Percentiles rank a stretch among this genome's conserved stretches.
Evolutionary conservation across 2,113 vertebrate genomes (phyloP).

Genomic region (Sarotherodon lohbergeri): DNA sequence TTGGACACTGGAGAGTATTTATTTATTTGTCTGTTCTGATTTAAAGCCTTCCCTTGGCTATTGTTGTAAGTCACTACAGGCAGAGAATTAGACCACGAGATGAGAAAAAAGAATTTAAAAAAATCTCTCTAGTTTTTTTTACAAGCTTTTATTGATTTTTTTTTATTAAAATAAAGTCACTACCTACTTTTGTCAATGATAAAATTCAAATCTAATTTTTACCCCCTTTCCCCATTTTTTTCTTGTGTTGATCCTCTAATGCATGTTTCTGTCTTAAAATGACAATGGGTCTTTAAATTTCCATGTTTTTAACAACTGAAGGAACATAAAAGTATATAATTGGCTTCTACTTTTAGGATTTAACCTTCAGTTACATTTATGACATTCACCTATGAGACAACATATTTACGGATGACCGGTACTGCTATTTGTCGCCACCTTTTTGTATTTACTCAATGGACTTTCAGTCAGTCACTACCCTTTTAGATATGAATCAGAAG

Average conservation of each 20-base stretch:
- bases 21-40: slow-evolving; percentile 8
- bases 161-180: neutral
- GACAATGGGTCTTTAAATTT: neutral
- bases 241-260: neutral
- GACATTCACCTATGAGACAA: neutral
- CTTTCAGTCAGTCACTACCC: neutral
- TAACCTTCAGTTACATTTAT: neutral
- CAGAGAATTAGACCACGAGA: neutral
- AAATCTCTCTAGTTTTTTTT: neutral
- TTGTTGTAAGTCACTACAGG: neutral
- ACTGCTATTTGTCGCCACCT: neutral
- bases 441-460: neutral
- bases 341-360: neutral
- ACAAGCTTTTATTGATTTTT: neutral
- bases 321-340: neutral
- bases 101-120: fast-evolving
- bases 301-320: too few relatives aligned
- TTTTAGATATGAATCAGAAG: neutral
- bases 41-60: neutral
- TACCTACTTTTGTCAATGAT: neutral
- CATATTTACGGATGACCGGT: neutral
- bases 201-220: neutral
- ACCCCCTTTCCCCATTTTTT: neutral
- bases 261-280: neutral
- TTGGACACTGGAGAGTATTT: slow-evolving; percentile 9